Evolutionary conservation across 2,888 invertebrate genomes (phyloP).

Genomic region (Coleophora flavipennella): DNA sequence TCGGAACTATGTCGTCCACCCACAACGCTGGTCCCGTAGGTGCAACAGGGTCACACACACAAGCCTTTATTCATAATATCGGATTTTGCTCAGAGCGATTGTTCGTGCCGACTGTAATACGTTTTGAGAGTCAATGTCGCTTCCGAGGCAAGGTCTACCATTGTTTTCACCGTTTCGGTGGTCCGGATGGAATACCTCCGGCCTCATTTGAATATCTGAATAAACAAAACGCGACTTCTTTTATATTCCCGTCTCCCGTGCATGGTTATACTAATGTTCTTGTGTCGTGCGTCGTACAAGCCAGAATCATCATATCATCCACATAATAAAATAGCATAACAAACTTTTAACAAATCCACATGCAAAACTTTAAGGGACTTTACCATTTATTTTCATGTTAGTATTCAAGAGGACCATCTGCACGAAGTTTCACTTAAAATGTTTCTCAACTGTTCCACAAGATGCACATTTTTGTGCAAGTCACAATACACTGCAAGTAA

Average conservation of each 20-base stretch:
- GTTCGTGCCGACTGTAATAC: constrained; percentile 58
- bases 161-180: constrained; percentile 65
- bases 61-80: constrained; percentile 55
- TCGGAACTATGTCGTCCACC: constrained; percentile 71
- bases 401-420: constrained; percentile 69
- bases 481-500: constrained; percentile 54
- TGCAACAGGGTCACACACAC: constrained; percentile 69
- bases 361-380: constrained; percentile 50
- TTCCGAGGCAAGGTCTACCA: constrained; percentile 56
- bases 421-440: constrained; percentile 40
- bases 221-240: constrained; percentile 22
- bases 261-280: constrained; percentile 16
- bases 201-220: constrained; percentile 51
- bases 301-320: constrained; percentile 60
- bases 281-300: constrained; percentile 57
- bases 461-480: constrained; percentile 48
- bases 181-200: constrained; percentile 48
- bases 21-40: constrained; percentile 69
- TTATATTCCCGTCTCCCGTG: constrained; percentile 21
- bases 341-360: constrained; percentile 44
- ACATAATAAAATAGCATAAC: constrained; percentile 40
- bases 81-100: constrained; percentile 61
- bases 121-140: constrained; percentile 63
- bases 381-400: constrained; percentile 72
- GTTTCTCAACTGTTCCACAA: constrained; percentile 24